Evolutionary conservation across 2,888 invertebrate genomes (phyloP), one percentile per base, ranked within the genome.

Genomic region (Marasmarcha lunaedactyla): DNA sequence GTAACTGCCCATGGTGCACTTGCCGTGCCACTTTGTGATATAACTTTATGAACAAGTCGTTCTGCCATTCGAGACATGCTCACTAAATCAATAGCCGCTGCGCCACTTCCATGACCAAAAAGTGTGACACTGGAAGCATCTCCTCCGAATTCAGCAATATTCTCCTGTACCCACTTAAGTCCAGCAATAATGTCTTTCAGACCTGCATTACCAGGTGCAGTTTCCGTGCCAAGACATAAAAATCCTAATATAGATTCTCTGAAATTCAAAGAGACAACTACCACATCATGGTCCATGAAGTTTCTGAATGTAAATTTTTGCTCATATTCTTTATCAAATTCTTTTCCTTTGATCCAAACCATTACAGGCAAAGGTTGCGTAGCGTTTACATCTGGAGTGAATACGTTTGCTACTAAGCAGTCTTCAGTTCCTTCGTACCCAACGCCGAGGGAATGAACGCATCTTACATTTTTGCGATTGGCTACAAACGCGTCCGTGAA

Each of bases 181-280:
- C 92, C 94, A 59, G 92, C 85, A 48, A 91, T 86, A 51, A 96
- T 94, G 62, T 97, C 96, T 60, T 92, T 89, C 15, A 97, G 71
- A 0, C 95, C 96, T 48, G 93, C 89, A 66, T 97, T 97, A 0
- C 96, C 95, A 5, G 91, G 88, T 0, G 88, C 87, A 45, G 81
- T 84, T 47, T 73, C 66, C 3, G 76, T 85, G 33, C 87, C 87
- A 45, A 88, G 69, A 42, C 87, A 87, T 27, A 90, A 83, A 64
- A 89, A 91, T 35, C 90, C 92, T 47, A 91, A 88, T 12, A 91
- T 86, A 40, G 91, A 91, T 47, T 88, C 86, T 26, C 92, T 84
- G 57, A 88, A 92, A 56, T 89, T 90, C 12, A 90, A 73, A 2
- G 88, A 86, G 1, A 91, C 89, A 2, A 91, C 85, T n/a, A 91